phyloP scores from a whole-genome alignment of 2,888 invertebrate genomes.

The Marasmarcha lunaedactyla region DNA sequence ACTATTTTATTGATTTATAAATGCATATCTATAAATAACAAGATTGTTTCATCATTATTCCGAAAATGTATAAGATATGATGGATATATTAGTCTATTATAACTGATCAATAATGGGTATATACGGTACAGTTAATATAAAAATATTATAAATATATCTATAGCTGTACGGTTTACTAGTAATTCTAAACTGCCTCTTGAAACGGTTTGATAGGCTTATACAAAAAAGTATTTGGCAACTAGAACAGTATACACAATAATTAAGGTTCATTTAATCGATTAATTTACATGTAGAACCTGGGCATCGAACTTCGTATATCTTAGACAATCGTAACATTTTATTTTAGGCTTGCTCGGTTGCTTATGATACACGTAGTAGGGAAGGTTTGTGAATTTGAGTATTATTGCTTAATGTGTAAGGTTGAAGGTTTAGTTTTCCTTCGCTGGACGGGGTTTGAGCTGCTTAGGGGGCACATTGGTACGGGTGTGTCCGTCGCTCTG shows the following conservation, averaged over 20 bases:
- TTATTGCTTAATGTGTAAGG: slow-evolving; percentile 26
- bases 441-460: slow-evolving; percentile 68
- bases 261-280: slow-evolving; percentile 42
- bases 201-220: slow-evolving; percentile 48
- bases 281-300: slow-evolving; percentile 46
- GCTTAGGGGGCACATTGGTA: slow-evolving; percentile 49
- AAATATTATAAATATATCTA: slow-evolving; percentile 48
- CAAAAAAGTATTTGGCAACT: slow-evolving; percentile 63
- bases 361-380: background rate
- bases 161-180: slow-evolving; percentile 44
- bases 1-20: slow-evolving; percentile 35
- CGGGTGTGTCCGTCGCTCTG: slow-evolving; percentile 70
- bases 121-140: background rate
- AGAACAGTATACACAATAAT: slow-evolving; percentile 56
- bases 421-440: slow-evolving; percentile 61
- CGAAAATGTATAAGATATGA: no score
- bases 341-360: background rate
- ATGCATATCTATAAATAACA: slow-evolving; percentile 38
- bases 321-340: background rate
- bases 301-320: background rate
- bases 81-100: no score
- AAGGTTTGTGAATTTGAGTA: background rate
- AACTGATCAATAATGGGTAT: background rate
- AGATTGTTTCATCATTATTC: slow-evolving; percentile 4
- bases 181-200: slow-evolving; percentile 46